phyloP scores from a whole-genome alignment of 1,140 invertebrate species.

The Pollicipes pollicipes region DNA sequence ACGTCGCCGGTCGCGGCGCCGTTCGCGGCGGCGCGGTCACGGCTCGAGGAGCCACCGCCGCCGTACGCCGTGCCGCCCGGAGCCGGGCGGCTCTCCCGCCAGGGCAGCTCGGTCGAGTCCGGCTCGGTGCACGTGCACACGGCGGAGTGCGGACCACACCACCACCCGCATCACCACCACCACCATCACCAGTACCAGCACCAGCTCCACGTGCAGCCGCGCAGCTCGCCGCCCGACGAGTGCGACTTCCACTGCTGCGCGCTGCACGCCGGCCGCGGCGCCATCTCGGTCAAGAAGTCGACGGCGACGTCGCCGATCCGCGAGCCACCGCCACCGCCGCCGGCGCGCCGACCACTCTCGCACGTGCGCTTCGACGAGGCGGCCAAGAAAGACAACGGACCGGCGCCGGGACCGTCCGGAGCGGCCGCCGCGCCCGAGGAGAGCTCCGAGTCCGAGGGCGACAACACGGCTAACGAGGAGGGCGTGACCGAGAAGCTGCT shows the following conservation, averaged over 20 bases:
- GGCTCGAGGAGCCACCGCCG: not conserved
- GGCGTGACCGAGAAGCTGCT: conserved; percentile 78
- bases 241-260: conserved; percentile 91
- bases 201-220: too few relatives aligned
- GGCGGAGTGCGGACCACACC: too few relatives aligned
- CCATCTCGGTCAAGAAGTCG: conserved; percentile 32
- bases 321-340: conserved; percentile 12
- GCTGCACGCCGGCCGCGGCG: conserved; percentile 48
- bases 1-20: not conserved
- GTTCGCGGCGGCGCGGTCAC: not conserved
- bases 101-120: conserved; percentile 19
- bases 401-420: too few relatives aligned
- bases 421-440: conserved; percentile 27
- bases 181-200: conserved; percentile 5
- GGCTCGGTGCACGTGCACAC: conserved; percentile 1
- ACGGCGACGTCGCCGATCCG: conserved; percentile 25
- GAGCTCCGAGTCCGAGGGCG: conserved; percentile 67
- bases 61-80: not conserved
- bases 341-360: not conserved
- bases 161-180: conserved; percentile 16
- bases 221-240: conserved; percentile 22
- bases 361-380: conserved; percentile 1
- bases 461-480: conserved; percentile 75
- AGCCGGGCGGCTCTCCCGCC: conserved; percentile 14
- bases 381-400: not conserved